Evolutionary conservation across 1,140 invertebrate species (phyloP).

Genomic region (Drosophila ananassae): DNA sequence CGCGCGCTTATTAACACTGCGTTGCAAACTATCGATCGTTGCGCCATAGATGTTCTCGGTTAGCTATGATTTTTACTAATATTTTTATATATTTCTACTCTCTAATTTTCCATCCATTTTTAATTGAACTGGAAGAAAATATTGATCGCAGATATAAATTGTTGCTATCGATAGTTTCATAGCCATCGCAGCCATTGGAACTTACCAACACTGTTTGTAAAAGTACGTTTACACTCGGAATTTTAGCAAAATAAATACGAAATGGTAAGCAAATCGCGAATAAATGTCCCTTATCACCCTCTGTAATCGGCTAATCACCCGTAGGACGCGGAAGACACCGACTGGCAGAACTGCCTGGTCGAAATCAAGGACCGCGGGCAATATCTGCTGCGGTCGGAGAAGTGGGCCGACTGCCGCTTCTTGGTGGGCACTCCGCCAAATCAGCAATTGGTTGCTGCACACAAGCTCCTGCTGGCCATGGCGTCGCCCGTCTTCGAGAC

Average conservation of each 20-base stretch:
- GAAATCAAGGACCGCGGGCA: conserved; percentile 88
- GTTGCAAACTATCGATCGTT: neutral
- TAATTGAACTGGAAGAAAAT: too few species aligned
- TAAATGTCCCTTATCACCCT: neutral
- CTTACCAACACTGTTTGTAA: neutral
- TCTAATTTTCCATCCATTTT: too few species aligned
- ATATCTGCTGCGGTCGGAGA: conserved; percentile 89
- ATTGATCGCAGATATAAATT: neutral
- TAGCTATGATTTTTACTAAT: too few species aligned
- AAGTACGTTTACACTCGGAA: neutral
- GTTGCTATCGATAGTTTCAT: neutral
- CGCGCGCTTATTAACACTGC: neutral
- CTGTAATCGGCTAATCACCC: neutral
- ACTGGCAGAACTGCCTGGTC: conserved; percentile 90
- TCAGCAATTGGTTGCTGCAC: conserved; percentile 89
- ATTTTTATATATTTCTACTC: too few species aligned
- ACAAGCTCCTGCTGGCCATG: conserved; percentile 93
- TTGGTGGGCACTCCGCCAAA: conserved; percentile 91
- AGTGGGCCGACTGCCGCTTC: conserved; percentile 92
- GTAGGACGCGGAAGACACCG: conserved; percentile 80
- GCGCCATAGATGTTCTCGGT: neutral
- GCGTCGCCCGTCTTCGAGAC: conserved; percentile 92
- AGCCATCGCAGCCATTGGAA: neutral
- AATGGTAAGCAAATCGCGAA: neutral
- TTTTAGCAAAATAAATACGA: neutral